Percentiles rank a stretch among this genome's conserved stretches.
Evolutionary conservation across 2,797 vertebrate species (phyloP).

Genomic region (Erethizon dorsatum): DNA sequence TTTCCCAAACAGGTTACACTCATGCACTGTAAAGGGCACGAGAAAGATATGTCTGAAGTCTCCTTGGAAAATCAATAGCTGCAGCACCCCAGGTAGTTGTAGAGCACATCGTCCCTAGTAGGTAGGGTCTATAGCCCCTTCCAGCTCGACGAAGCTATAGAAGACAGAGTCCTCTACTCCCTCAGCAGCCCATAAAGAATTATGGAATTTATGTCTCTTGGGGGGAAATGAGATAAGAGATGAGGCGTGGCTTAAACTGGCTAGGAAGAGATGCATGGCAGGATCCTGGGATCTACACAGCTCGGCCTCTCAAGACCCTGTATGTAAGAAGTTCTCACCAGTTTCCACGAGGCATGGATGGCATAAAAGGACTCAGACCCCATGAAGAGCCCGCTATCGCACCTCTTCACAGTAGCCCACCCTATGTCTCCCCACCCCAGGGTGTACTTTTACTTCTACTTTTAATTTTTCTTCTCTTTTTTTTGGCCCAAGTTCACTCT

Average conservation of each 20-base stretch:
- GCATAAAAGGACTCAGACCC: not conserved
- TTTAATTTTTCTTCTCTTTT: not conserved
- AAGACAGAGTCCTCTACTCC: not conserved
- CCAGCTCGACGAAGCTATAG: not conserved
- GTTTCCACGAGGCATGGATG: not conserved
- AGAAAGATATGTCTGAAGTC: not conserved
- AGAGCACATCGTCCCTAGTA: not conserved
- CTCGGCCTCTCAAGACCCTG: not conserved
- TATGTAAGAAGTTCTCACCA: not conserved
- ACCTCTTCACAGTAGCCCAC: not conserved
- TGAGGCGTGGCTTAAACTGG: not conserved
- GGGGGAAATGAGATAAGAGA: not conserved
- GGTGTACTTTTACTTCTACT: not conserved
- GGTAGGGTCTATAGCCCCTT: not conserved
- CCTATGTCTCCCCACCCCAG: not conserved
- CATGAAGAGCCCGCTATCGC: not conserved
- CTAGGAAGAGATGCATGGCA: not conserved
- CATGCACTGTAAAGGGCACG: not conserved
- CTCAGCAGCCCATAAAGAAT: not conserved
- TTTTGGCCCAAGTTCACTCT: not conserved
- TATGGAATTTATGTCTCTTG: not conserved
- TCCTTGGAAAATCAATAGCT: not conserved
- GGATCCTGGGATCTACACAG: not conserved
- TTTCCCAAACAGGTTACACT: not conserved
- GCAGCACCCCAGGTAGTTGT: not conserved